A percentile compares a stretch with the other conserved stretches of the same genome.
Evolutionary conservation across 1,140 invertebrate genomes (phyloP).

Genomic region (Periplaneta americana): DNA sequence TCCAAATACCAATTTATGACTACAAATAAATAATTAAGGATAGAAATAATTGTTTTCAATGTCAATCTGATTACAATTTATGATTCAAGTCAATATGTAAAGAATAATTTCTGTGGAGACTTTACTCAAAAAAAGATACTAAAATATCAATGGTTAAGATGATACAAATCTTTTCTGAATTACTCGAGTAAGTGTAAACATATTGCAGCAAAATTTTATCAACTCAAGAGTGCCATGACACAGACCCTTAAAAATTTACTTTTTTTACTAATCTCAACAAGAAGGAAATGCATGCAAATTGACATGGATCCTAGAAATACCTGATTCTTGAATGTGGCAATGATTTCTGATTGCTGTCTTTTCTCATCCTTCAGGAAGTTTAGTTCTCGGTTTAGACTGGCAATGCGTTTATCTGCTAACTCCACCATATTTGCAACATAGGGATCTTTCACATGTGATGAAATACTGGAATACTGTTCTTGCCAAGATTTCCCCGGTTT

Average conservation of each 20-base stretch:
- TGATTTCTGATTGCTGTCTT: neutral
- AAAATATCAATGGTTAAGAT: too few relatives aligned
- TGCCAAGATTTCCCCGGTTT: conserved; percentile 6
- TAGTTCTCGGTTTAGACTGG: neutral
- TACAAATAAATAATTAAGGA: neutral
- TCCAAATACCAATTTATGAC: neutral
- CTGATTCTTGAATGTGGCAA: conserved; percentile 6
- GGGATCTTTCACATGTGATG: conserved; percentile 8
- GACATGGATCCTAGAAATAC: neutral
- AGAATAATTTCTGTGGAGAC: too few relatives aligned
- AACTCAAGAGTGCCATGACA: too few relatives aligned
- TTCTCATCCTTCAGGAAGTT: conserved; percentile 4
- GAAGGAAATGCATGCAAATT: neutral
- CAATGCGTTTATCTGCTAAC: conserved; percentile 5
- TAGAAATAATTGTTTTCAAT: neutral
- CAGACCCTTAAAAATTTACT: too few relatives aligned
- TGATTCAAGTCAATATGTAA: too few relatives aligned
- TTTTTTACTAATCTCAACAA: too few relatives aligned
- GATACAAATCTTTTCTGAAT: too few relatives aligned
- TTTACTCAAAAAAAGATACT: too few relatives aligned
- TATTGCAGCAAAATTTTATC: too few relatives aligned
- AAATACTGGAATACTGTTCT: neutral
- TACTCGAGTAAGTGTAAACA: too few relatives aligned
- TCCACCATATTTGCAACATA: conserved; percentile 8
- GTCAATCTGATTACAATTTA: too few relatives aligned